Evolutionary conservation across 2,797 vertebrate genomes (phyloP).

Genomic region (Sebastes matsubarae): DNA sequence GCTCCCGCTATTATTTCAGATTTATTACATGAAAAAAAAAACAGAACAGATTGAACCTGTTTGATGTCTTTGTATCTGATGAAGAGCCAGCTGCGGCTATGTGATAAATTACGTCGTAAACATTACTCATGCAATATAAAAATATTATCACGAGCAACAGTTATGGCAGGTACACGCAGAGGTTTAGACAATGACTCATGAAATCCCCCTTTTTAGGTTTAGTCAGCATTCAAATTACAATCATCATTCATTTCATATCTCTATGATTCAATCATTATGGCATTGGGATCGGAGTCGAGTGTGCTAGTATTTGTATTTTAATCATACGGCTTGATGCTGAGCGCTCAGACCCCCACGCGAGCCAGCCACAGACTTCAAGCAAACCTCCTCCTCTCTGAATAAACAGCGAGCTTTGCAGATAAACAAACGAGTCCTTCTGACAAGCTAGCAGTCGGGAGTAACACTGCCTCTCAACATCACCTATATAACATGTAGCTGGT

Average conservation of each 20-base stretch:
- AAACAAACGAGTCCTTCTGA: conserved; percentile 58
- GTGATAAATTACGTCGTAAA: neutral
- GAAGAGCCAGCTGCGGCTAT: neutral
- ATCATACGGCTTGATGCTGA: conserved; percentile 23
- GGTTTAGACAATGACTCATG: neutral
- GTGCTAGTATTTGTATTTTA: conserved; percentile 38
- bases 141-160: neutral
- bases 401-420: conserved; percentile 55
- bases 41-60: neutral
- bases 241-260: neutral
- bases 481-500: neutral
- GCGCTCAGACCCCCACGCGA: conserved; percentile 22
- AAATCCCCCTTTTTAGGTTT: neutral
- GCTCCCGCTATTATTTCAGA: neutral
- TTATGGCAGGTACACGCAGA: neutral
- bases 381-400: conserved; percentile 48
- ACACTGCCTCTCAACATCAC: conserved; percentile 23
- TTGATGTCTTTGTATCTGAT: neutral
- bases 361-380: conserved; percentile 33
- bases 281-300: neutral
- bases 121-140: neutral
- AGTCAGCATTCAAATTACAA: neutral
- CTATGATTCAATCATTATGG: neutral
- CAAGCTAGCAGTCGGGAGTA: conserved; percentile 16
- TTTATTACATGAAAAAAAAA: neutral